phyloP scores from a whole-genome alignment of 1,140 invertebrate species.

The Pissodes strobi region DNA sequence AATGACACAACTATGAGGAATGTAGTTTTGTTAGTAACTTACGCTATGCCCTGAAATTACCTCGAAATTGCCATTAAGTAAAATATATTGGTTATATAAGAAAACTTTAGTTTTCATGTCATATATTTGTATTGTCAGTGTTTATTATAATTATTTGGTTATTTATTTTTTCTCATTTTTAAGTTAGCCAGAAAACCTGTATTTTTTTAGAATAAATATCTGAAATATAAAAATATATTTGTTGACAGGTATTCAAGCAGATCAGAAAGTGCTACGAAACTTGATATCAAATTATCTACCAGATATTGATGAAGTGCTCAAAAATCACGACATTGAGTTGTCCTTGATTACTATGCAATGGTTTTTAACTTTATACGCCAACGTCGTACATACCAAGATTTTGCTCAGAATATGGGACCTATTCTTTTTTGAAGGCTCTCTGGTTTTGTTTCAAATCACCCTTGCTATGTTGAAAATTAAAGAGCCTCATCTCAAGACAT shows the following conservation, averaged over 20 bases:
- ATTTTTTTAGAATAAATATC: too few species aligned
- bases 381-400: constrained; percentile 97
- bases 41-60: too few species aligned
- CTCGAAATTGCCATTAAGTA: too few species aligned
- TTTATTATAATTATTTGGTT: too few species aligned
- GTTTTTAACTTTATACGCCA: constrained; percentile 98
- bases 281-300: constrained; percentile 89
- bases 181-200: too few species aligned
- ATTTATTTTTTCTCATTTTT: too few species aligned
- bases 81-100: too few species aligned
- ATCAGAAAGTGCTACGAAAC: constrained; percentile 91
- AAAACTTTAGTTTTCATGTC: too few species aligned
- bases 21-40: too few species aligned
- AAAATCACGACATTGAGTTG: constrained; percentile 94
- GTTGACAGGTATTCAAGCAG: constrained; percentile 88
- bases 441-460: constrained; percentile 95
- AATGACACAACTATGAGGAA: too few species aligned
- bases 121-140: too few species aligned
- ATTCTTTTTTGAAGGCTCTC: constrained; percentile 93
- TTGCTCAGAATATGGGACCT: constrained; percentile 96
- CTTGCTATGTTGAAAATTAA: constrained; percentile 93
- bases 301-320: constrained; percentile 84
- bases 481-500: constrained; percentile 78
- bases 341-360: constrained; percentile 96
- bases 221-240: too few species aligned